Evolutionary conservation across 2,797 vertebrate genomes (phyloP).

Genomic region (Oceanodroma leucorhoa): DNA sequence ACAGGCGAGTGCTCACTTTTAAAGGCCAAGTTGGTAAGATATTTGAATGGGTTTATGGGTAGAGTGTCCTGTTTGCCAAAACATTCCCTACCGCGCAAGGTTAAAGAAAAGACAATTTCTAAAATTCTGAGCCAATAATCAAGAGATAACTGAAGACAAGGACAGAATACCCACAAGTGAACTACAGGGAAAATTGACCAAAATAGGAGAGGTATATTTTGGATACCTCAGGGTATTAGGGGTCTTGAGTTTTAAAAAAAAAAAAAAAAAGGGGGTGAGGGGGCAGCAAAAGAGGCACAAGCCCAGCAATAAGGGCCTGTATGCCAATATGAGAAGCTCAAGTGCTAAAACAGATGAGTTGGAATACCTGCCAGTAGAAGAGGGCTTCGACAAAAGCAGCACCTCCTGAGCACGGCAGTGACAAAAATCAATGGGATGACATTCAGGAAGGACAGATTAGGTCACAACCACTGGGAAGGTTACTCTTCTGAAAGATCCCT

Average conservation of each 20-base stretch:
- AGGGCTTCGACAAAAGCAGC: neutral
- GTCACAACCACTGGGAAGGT: neutral
- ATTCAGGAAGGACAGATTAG: neutral
- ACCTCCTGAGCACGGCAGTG: neutral
- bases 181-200: neutral
- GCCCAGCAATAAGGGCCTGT: neutral
- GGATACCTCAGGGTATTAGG: neutral
- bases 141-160: neutral
- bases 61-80: neutral
- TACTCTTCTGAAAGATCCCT: neutral
- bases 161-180: neutral
- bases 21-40: neutral
- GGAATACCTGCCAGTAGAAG: neutral
- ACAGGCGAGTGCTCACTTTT: neutral
- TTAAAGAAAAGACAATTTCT: neutral
- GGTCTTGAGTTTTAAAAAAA: neutral
- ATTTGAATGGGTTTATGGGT: neutral
- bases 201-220: neutral
- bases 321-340: neutral
- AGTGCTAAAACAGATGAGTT: neutral
- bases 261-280: accelerated
- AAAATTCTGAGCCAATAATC: neutral
- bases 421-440: neutral
- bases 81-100: accelerated
- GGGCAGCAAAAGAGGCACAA: neutral